Evolutionary conservation across 2,797 vertebrate genomes (phyloP).

Genomic region (Cetoscarus ocellatus): DNA sequence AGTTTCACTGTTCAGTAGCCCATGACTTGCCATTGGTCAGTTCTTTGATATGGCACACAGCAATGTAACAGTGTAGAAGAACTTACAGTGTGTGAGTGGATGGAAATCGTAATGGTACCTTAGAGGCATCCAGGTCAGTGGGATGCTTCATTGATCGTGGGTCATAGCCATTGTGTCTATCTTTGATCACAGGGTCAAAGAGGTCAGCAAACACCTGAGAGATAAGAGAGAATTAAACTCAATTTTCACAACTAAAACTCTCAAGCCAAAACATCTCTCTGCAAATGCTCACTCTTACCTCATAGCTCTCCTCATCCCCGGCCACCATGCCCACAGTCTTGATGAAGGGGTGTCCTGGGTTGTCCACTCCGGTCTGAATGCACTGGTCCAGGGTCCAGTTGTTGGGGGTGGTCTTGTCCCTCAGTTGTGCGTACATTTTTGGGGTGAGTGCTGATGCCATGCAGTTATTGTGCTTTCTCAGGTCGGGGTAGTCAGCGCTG

Average conservation of each 20-base stretch:
- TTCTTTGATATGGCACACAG: no score
- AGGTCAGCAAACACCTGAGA: slow-evolving; percentile 91
- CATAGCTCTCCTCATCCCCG: slow-evolving; percentile 95
- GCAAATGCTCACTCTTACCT: slow-evolving; percentile 77
- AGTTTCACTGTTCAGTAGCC: no score
- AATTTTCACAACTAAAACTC: background rate
- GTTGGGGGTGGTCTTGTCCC: slow-evolving; percentile 88
- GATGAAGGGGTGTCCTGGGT: slow-evolving; percentile 95
- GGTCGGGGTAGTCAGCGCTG: slow-evolving; percentile 93
- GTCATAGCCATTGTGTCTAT: slow-evolving; percentile 93
- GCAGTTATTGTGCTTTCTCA: slow-evolving; percentile 96
- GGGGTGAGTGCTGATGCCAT: slow-evolving; percentile 92
- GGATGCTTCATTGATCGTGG: slow-evolving; percentile 90
- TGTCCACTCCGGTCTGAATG: slow-evolving; percentile 96
- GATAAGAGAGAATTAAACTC: background rate
- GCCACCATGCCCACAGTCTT: slow-evolving; percentile 97
- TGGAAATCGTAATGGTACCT: slow-evolving; percentile 78
- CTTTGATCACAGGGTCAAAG: slow-evolving; percentile 93
- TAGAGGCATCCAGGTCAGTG: slow-evolving; percentile 93
- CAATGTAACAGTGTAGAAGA: background rate
- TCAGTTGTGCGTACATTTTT: slow-evolving; percentile 86
- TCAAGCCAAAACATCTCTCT: background rate
- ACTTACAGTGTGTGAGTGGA: background rate
- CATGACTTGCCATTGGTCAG: no score
- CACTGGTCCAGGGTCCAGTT: slow-evolving; percentile 93